Evolutionary conservation across 2,113 vertebrate genomes (phyloP).

Genomic region (Dasypus novemcinctus): DNA sequence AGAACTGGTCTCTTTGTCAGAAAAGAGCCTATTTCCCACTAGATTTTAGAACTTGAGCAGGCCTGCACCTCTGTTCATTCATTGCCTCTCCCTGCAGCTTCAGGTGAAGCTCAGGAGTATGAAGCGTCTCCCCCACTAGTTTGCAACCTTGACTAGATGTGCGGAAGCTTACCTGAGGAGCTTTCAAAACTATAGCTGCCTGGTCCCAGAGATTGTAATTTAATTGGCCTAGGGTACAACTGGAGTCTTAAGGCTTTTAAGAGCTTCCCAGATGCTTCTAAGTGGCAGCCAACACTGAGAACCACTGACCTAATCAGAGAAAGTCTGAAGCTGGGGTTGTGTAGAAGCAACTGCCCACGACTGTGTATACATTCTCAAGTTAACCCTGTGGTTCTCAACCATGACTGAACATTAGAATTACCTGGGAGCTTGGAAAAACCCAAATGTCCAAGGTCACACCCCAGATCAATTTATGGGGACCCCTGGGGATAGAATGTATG

Average conservation of each 20-base stretch:
- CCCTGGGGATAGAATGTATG: background rate
- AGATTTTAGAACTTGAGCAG: background rate
- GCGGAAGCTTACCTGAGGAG: background rate
- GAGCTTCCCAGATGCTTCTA: background rate
- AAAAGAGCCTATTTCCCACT: background rate
- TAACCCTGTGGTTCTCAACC: background rate
- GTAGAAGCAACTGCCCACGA: background rate
- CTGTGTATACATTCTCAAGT: no score
- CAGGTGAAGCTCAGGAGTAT: background rate
- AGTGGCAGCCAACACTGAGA: background rate
- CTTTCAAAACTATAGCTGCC: background rate
- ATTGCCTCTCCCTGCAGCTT: background rate
- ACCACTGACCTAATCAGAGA: background rate
- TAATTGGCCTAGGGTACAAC: background rate
- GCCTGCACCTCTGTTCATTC: background rate
- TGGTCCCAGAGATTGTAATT: background rate
- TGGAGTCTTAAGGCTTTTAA: background rate
- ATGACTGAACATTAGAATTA: background rate
- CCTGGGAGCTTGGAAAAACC: background rate
- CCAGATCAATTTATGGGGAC: background rate
- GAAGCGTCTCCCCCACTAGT: background rate
- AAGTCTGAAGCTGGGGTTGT: background rate
- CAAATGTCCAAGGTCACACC: background rate
- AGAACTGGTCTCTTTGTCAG: background rate
- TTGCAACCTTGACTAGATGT: accelerated